A percentile compares a stretch with the other conserved stretches of the same genome.
These are phyloP conservation scores for Nannospalax galili DNA, from an alignment of 2,113 vertebrate species.

Conservation along the genomic window DNA sequence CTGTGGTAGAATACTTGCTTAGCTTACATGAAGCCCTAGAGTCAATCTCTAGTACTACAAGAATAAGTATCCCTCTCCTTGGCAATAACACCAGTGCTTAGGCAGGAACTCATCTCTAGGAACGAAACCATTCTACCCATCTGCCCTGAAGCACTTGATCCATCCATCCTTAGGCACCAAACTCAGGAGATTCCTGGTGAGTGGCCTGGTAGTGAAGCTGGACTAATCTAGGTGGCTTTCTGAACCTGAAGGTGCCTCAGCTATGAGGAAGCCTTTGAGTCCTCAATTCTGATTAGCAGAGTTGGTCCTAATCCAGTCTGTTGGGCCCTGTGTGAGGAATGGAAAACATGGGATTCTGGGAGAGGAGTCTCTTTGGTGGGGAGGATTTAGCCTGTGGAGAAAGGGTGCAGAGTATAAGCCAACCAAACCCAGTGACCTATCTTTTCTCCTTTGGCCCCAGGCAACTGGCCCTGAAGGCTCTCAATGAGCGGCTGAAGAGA, in stretches of 20 bases:
- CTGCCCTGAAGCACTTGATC: neutral
- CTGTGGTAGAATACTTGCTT: neutral
- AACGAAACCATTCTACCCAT: neutral
- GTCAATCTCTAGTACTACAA: neutral
- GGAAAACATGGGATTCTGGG: neutral
- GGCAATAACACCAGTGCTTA: neutral
- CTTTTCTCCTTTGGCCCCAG: constrained; percentile 82
- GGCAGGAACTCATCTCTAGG: neutral
- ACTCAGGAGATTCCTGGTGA: neutral
- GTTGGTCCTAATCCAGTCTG: neutral
- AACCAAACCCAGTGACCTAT: constrained; percentile 3
- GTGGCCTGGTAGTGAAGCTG: neutral
- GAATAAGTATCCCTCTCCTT: neutral
- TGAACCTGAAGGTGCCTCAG: neutral
- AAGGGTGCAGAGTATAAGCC: neutral
- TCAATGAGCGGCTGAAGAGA: constrained; percentile 96
- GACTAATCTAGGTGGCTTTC: neutral
- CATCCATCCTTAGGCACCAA: neutral
- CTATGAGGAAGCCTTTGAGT: neutral
- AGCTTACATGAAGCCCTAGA: neutral
- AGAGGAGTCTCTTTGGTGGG: neutral
- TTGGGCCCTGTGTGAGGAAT: neutral
- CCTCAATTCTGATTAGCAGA: neutral
- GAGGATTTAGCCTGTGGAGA: neutral
- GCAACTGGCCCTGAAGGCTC: constrained; percentile 97